Evolutionary conservation across 2,888 invertebrate species (phyloP).

Genomic region (Meta bourneti): DNA sequence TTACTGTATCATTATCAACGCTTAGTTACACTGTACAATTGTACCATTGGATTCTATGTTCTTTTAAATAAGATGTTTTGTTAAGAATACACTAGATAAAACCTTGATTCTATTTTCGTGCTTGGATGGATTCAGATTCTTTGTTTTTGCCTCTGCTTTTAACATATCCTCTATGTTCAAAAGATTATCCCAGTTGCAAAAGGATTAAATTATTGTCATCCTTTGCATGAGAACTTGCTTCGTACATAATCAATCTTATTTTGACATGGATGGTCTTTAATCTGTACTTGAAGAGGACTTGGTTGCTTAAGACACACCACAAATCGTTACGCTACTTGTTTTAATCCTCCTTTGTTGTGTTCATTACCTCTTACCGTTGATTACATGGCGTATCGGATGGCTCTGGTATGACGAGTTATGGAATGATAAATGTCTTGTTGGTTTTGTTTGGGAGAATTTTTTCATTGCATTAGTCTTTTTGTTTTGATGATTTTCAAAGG

Average conservation of each 20-base stretch:
- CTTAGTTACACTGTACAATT: no score
- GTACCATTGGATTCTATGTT: no score
- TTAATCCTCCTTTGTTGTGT: background rate
- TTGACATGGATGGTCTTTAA: slow-evolving; percentile 3
- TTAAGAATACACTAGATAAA: background rate
- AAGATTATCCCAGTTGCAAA: slow-evolving; percentile 14
- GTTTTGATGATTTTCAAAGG: no score
- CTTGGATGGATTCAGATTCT: background rate
- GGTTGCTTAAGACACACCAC: background rate
- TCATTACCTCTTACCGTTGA: no score
- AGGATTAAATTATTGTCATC: slow-evolving; percentile 14
- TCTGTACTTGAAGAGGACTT: slow-evolving; percentile 13
- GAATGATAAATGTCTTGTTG: no score
- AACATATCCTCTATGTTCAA: slow-evolving; percentile 20
- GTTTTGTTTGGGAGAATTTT: no score
- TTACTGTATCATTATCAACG: no score
- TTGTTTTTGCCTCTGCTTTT: slow-evolving; percentile 14
- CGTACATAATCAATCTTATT: slow-evolving; percentile 42
- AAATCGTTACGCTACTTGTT: background rate
- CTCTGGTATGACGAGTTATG: background rate
- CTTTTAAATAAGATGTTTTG: no score
- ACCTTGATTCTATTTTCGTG: slow-evolving; percentile 10
- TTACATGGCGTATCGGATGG: background rate
- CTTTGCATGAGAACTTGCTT: slow-evolving; percentile 16
- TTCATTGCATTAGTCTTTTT: no score